Base-by-base conservation (phyloP, 1,140 invertebrate genomes). In the Arion vulgaris region DNA sequence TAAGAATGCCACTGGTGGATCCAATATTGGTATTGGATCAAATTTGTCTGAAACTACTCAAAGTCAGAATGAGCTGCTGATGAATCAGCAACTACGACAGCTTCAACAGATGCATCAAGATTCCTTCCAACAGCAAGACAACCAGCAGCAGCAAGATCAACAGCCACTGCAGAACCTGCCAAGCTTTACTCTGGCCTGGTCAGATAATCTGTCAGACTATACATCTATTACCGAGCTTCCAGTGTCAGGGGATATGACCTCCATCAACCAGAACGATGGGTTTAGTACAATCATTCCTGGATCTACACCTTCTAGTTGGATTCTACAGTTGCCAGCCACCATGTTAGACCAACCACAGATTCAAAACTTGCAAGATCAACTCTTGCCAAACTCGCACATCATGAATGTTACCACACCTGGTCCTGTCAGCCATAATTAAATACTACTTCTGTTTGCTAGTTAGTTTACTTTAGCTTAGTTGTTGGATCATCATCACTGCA, bases 171-270 rank as follows among this genome's bases (percentile, higher is more conserved):
- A 80, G 68, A 53, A 62, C 32, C 53, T 78, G 53, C 15, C 76
- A 0, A 78, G 57, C 39, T 78, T 78, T 32, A 23, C 76, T 28
- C 17, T 78, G 5, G 1, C 76, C 1, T 78, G 76, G 76, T 7
- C 76, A 38, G 76, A 78, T 17, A 78, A 66, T 36, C 39, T 78
- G 23, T 23, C 36, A n/a, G 76, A 78, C 57, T 78, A 57, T 49
- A 2, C 51, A 15, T 49, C 51, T 39, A 57, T 78, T 4, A n/a
- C 32, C 36, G 76, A 78, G 36, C 38, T 78, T 51, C 34, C 76
- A 15, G 41, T 76, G 17, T 34, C 74, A 53, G 51, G 41, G 17
- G 76, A 78, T 78, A 57, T 75, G 5, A 51, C 73, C 4, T 75
- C 76, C 32, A 11, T 53, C 28, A 66, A 26, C 39, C 53, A 39